Percentiles rank a stretch among this genome's conserved stretches.
These are phyloP conservation scores for Poeciliopsis gracilis DNA, from an alignment of 2,797 vertebrate species.

Conservation along the genomic window DNA sequence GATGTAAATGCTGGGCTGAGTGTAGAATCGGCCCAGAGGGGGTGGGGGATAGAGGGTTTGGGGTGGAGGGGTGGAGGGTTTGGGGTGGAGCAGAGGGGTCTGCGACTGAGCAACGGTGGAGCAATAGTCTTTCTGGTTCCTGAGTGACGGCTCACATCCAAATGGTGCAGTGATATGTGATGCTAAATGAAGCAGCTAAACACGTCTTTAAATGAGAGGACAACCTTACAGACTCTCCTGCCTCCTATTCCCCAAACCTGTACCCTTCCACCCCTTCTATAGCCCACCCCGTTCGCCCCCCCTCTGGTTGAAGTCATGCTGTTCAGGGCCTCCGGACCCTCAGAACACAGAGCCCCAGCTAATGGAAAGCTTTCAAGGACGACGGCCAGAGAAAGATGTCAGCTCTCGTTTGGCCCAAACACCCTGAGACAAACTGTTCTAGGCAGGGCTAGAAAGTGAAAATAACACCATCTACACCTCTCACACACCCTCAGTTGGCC, in stretches of 20 bases:
- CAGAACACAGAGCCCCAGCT: constrained; percentile 80
- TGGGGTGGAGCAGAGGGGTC: constrained; percentile 18
- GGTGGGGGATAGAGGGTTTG: not conserved
- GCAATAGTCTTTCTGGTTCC: constrained; percentile 36
- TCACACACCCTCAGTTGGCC: not conserved
- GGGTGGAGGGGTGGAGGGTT: constrained; percentile 14
- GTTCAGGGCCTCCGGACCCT: constrained; percentile 82
- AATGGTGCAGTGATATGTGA: constrained; percentile 74
- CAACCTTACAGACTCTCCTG: constrained; percentile 36
- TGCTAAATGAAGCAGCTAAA: constrained; percentile 84
- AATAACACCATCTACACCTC: constrained; percentile 37
- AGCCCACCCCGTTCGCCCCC: constrained; percentile 25
- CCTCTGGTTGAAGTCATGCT: constrained; percentile 69
- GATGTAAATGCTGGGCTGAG: constrained; percentile 9
- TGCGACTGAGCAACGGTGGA: constrained; percentile 11
- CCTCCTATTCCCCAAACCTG: constrained; percentile 43
- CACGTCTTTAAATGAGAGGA: constrained; percentile 81
- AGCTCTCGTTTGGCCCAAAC: constrained; percentile 84
- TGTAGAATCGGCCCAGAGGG: constrained; percentile 14
- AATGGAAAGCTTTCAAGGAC: constrained; percentile 98
- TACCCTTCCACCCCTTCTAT: constrained; percentile 1
- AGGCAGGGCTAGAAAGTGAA: constrained; percentile 65
- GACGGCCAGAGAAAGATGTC: constrained; percentile 81
- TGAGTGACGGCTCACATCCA: constrained; percentile 71
- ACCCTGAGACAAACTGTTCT: constrained; percentile 76